Evolutionary conservation across 2,888 invertebrate species (phyloP), one percentile per base, ranked within the genome.

Genomic region (Eupithecia inturbata): DNA sequence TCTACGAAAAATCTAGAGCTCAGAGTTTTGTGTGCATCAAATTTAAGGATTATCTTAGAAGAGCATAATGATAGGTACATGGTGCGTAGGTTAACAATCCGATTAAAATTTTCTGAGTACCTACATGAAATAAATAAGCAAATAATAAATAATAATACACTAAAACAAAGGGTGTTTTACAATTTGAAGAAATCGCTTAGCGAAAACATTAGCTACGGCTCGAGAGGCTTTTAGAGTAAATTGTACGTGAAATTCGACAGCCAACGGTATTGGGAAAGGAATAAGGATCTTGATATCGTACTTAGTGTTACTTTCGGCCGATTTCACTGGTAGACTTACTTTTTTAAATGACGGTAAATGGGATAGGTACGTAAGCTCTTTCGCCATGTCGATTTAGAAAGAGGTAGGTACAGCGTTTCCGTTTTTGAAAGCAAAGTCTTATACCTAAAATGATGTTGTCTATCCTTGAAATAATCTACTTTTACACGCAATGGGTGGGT

Each of bases 181-280:
- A 83, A 78, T 82, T 81, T 88, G 86, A 89, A 90, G 83, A 88
- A 90, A 90, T 89, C 89, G 92, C 91, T 92, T 89, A 92, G 90
- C 89, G 87, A 90, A 92, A 93, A 92, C 92, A 92, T 92, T 92
- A 92, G 89, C 89, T 83, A 83, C 85, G 92, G 89, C 89, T 92
- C 90, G 91, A 70, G 91, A 91, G 86, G 92, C 90, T 91, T 91
- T 88, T 86, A 87, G 86, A 87, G 91, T 87, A 93, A 94, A 92
- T 93, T 92, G 91, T 88, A 90, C 91, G 91, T 92, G 89, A 94
- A 93, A 93, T 92, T 93, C 88, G 89, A 89, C 87, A 89, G 88
- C 82, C 85, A 88, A 85, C 83, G 84, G 86, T 88, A 78, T 88
- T 87, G 82, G 87, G 57, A 68, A 72, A 70, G 70, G 72, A 75